Percentiles rank a stretch among this genome's conserved stretches.
Evolutionary conservation across 1,140 invertebrate genomes (phyloP).

Genomic region (Schlechtendalia chinensis): DNA sequence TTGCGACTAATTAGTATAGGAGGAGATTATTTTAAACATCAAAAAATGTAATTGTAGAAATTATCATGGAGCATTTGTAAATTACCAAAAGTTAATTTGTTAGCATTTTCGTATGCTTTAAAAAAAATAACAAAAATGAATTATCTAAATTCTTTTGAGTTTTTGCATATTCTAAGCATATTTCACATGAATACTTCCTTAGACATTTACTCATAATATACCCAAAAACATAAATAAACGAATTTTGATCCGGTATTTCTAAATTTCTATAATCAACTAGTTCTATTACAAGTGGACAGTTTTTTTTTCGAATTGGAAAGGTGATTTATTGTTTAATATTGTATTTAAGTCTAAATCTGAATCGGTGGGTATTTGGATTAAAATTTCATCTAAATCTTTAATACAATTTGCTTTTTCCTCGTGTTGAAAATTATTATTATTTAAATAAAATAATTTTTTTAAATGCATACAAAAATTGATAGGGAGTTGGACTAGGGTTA

Average conservation of each 20-base stretch:
- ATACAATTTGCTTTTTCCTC: not conserved
- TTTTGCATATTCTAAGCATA: too few species aligned
- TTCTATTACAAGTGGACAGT: not conserved
- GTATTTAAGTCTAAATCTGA: too few species aligned
- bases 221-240: not conserved
- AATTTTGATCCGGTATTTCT: not conserved
- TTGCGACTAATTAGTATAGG: too few species aligned
- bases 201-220: constrained; percentile 14
- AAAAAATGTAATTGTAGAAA: too few species aligned
- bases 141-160: too few species aligned
- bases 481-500: too few species aligned
- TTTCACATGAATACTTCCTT: not conserved
- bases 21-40: too few species aligned
- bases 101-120: not conserved
- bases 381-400: not conserved
- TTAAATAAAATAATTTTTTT: not conserved
- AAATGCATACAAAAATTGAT: not conserved
- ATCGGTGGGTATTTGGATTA: constrained; percentile 1
- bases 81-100: too few species aligned
- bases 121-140: too few species aligned
- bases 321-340: not conserved
- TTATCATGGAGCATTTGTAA: too few species aligned
- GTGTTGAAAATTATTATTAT: not conserved
- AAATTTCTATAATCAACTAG: constrained; percentile 12
- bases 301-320: not conserved